Percentiles rank a stretch among this genome's conserved stretches.
phyloP scores from a whole-genome alignment of 2,888 invertebrate genomes.

The Boloria euphrosyne region DNA sequence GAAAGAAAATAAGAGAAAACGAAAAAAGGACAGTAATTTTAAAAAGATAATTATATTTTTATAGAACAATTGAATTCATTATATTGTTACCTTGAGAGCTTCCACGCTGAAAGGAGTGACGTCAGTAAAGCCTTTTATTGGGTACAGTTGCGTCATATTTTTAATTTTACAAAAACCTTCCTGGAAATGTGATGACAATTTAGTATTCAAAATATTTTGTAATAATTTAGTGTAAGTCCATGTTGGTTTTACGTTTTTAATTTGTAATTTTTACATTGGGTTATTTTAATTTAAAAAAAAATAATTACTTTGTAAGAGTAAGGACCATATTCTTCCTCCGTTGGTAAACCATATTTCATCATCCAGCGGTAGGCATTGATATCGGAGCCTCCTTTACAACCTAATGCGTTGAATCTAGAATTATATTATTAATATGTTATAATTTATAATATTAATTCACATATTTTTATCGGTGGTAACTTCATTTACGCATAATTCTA shows the following conservation, averaged over 20 bases:
- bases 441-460: no score
- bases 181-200: slow-evolving; percentile 63
- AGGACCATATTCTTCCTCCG: slow-evolving; percentile 93
- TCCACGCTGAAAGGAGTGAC: slow-evolving; percentile 87
- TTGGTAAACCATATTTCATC: slow-evolving; percentile 88
- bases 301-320: slow-evolving; percentile 87
- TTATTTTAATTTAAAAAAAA: background rate
- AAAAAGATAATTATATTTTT: no score
- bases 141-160: slow-evolving; percentile 84
- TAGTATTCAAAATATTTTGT: background rate
- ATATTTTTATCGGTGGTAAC: no score
- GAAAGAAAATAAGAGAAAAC: no score
- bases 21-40: no score
- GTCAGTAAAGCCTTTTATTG: slow-evolving; percentile 91
- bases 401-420: slow-evolving; percentile 87
- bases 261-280: no score
- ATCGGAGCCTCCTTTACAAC: slow-evolving; percentile 96
- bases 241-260: no score
- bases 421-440: background rate
- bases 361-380: slow-evolving; percentile 94
- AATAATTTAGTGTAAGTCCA: no score
- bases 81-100: slow-evolving; percentile 82
- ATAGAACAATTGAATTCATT: no score
- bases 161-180: slow-evolving; percentile 91
- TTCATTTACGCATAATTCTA: no score